Percentiles rank a stretch among this genome's conserved stretches.
Evolutionary conservation across 1,140 invertebrate genomes (phyloP).

Genomic region (Melanaphis sacchari): DNA sequence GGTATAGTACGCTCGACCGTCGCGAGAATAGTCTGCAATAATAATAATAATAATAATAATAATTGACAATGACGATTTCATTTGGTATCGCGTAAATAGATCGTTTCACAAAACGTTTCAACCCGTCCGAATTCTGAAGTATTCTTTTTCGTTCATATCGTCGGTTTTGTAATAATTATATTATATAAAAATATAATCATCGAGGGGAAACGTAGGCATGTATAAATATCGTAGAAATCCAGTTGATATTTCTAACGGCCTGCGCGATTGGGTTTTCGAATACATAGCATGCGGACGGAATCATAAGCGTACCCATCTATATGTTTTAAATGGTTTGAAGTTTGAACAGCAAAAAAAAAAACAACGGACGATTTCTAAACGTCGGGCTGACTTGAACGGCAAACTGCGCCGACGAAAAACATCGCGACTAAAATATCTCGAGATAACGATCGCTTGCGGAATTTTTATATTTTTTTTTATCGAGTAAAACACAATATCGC

Average conservation of each 20-base stretch:
- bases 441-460: background rate
- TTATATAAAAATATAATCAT: background rate
- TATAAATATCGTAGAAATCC: background rate
- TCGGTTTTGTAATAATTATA: background rate
- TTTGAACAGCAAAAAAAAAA: background rate
- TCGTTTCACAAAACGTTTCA: background rate
- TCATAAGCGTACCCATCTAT: background rate
- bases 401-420: background rate
- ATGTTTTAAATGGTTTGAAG: background rate
- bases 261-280: background rate
- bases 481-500: background rate
- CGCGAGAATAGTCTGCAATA: background rate
- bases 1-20: background rate
- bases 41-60: background rate
- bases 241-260: background rate
- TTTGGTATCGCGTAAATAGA: background rate
- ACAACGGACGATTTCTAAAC: background rate
- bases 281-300: background rate
- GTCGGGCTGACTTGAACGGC: background rate
- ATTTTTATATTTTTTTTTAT: background rate
- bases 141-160: background rate
- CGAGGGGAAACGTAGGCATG: background rate
- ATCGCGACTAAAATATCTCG: background rate
- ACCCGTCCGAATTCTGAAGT: background rate
- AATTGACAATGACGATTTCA: slow-evolving; percentile 47